Conservation (phyloP, 1,140 invertebrate genomes). For the Panonychus citri region DNA sequence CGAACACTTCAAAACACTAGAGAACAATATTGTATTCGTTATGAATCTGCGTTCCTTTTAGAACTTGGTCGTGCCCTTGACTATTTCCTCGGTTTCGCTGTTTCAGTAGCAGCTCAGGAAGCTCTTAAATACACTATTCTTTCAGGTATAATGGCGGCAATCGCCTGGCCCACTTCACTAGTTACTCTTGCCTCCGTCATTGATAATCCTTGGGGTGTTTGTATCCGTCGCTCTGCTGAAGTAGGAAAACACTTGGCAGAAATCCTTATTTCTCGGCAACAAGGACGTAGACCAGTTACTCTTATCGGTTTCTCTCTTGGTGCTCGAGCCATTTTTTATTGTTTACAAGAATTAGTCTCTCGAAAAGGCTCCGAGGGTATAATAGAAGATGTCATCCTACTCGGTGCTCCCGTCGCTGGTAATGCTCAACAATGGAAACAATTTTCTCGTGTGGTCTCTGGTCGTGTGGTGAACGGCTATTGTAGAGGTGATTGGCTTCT, state of each 20-base stretch:
- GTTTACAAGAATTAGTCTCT: constrained; percentile 31
- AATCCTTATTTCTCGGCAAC: constrained; percentile 34
- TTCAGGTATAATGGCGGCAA: constrained; percentile 37
- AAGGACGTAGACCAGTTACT: constrained; percentile 42
- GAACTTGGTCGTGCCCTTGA: constrained; percentile 39
- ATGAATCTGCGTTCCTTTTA: constrained; percentile 39
- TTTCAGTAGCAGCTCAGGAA: constrained; percentile 41
- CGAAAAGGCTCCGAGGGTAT: constrained; percentile 33
- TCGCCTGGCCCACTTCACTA: constrained; percentile 42
- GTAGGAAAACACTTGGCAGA: constrained; percentile 43
- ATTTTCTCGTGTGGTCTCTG: constrained; percentile 33
- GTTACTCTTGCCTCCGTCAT: constrained; percentile 35
- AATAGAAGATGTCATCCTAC: constrained; percentile 40
- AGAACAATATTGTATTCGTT: constrained; percentile 44
- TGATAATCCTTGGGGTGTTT: constrained; percentile 52
- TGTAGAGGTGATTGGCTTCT: constrained; percentile 37
- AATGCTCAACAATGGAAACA: constrained; percentile 30
- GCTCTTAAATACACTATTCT: constrained; percentile 46
- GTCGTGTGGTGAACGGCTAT: constrained; percentile 41
- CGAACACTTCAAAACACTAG: constrained; percentile 30
- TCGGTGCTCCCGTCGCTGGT: constrained; percentile 39
- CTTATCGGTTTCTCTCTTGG: constrained; percentile 46
- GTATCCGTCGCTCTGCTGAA: constrained; percentile 35
- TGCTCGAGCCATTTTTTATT: constrained; percentile 45
- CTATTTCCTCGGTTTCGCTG: constrained; percentile 36